Conservation (phyloP, 2,888 invertebrate genomes). For the Caenorhabditis sp. region DNA sequence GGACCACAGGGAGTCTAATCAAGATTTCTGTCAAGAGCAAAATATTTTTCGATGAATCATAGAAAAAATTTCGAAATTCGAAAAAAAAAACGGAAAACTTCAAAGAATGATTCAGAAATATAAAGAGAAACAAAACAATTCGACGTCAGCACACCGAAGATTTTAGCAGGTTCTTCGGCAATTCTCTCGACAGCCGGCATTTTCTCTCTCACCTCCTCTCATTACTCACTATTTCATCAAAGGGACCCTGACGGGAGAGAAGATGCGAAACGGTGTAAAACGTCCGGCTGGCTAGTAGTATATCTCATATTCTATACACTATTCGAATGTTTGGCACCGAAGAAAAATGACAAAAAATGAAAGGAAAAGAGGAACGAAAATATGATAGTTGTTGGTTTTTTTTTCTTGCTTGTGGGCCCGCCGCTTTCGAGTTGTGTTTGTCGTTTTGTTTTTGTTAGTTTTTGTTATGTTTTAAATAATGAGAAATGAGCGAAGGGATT, state of each 20-base stretch:
- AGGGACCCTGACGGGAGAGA: not conserved
- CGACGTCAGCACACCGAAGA: not conserved
- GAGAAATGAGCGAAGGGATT: not conserved
- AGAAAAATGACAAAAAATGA: not conserved
- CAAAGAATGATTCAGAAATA: too few relatives aligned
- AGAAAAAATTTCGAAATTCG: too few relatives aligned
- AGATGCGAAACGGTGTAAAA: not conserved
- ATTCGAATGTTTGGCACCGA: not conserved
- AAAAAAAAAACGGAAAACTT: too few relatives aligned
- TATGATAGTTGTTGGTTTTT: not conserved
- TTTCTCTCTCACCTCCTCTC: not conserved
- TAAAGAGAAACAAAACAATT: not conserved
- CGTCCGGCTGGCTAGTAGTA: not conserved
- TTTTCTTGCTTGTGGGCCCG: not conserved
- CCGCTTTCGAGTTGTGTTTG: not conserved
- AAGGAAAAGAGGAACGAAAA: constrained; percentile 11
- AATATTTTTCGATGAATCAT: too few relatives aligned
- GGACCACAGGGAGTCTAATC: too few relatives aligned
- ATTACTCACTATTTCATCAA: not conserved
- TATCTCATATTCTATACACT: not conserved
- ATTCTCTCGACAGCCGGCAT: not conserved
- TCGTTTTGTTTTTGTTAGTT: not conserved
- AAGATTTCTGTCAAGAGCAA: too few relatives aligned
- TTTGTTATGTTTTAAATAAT: not conserved
- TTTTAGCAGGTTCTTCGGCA: not conserved